Base-by-base conservation (phyloP, 2,797 vertebrate genomes). In the Crax fasciolata region DNA sequence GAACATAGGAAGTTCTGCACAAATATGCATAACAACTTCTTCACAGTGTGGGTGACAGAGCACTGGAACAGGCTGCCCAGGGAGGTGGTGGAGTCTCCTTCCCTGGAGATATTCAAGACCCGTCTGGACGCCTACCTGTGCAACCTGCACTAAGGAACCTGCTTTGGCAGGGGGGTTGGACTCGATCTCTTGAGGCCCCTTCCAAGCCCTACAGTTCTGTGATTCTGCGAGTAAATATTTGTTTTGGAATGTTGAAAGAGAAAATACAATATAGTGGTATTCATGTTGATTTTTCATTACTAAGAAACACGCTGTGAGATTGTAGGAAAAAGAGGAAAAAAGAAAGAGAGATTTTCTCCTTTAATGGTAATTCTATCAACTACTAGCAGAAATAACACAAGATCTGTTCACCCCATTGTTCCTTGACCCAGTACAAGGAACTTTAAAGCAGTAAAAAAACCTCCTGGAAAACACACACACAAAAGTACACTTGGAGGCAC, bases 401-500 rank as follows among this genome's bases (percentile, higher is more conserved):
- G 21, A 32, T 8, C 10, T 78, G 12, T 14, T 71, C 38, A 68
- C 9, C 13, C 9, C 0, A 0, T 52, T 71, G 20, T 41, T 85
- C 21, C 19, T 78, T 44, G 65, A 11, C 35, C 17, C 4, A 4
- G 4, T 41, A 61, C 9, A 62, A 49, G 10, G 19, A 79, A 66
- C 44, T 85, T 85, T 35, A 46, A 92, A 87, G 5, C 24, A 79
- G 79, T 24, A 72, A 49, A 68, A 57, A 52, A 43, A 9, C 44
- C 4, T 30, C 30, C 11, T 39, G 9, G 24, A 76, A 81, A 94
- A 35, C 35, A 59, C 16, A 44, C 30, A 49, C 10, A 62, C 18
- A 91, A 91, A 44, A 28, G 10, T 58, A 7, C 13, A 35, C 78
- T 91, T 62, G 21, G 61, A 75, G 43, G 21, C n/a, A 55, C 15